These are phyloP conservation scores for Lomographa bimaculata DNA, from an alignment of 2,888 invertebrate species.

Conservation along the genomic window DNA sequence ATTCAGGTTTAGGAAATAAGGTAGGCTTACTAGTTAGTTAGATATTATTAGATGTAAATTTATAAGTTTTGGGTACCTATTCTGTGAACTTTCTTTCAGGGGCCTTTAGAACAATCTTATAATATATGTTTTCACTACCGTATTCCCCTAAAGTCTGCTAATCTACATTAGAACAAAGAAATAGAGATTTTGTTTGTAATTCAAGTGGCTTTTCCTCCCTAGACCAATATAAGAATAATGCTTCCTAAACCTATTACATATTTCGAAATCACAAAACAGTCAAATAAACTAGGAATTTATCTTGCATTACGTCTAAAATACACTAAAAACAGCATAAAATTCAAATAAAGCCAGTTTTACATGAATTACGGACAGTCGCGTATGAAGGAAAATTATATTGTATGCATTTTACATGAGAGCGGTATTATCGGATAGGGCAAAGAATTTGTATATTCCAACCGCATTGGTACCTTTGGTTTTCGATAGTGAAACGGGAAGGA, in stretches of 20 bases:
- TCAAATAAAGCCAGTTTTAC: conserved; percentile 76
- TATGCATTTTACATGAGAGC: conserved; percentile 80
- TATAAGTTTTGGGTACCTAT: too few relatives aligned
- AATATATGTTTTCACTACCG: too few relatives aligned
- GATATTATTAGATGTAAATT: too few relatives aligned
- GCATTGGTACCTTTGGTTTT: conserved; percentile 40
- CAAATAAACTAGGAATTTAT: conserved; percentile 23
- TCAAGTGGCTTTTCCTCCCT: too few relatives aligned
- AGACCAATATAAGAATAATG: too few relatives aligned
- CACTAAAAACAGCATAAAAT: conserved; percentile 71
- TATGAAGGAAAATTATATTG: conserved; percentile 80
- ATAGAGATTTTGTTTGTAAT: too few relatives aligned
- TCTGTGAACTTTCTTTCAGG: too few relatives aligned
- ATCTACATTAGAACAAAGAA: too few relatives aligned
- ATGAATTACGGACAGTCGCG: conserved; percentile 78
- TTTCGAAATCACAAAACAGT: conserved; percentile 12
- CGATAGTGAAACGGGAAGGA: conserved; percentile 22
- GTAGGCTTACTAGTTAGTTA: too few relatives aligned
- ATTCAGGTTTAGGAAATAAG: too few relatives aligned
- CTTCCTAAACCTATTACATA: conserved; percentile 3
- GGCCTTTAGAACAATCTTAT: too few relatives aligned
- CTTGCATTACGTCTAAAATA: conserved; percentile 36
- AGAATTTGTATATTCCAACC: conserved; percentile 76
- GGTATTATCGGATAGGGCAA: conserved; percentile 76
- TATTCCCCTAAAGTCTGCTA: too few relatives aligned